Evolutionary conservation across 2,888 invertebrate genomes (phyloP).

Genomic region (Bombylius discolor): DNA sequence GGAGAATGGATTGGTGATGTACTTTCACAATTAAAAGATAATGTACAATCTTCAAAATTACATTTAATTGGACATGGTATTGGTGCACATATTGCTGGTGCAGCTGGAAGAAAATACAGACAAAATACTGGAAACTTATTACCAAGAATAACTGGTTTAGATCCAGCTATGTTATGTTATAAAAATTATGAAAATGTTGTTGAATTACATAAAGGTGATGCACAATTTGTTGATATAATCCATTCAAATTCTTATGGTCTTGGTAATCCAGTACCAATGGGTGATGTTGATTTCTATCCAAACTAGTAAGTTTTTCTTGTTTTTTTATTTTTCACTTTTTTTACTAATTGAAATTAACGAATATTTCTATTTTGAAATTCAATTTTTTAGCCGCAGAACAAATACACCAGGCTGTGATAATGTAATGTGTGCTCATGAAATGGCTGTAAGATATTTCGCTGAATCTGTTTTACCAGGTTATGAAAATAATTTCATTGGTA

Average conservation of each 20-base stretch:
- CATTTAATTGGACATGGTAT: conserved; percentile 29
- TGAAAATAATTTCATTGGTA: conserved; percentile 31
- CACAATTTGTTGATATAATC: conserved; percentile 30
- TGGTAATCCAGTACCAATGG: conserved; percentile 21
- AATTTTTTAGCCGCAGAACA: conserved; percentile 15
- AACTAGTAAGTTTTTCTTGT: conserved; percentile 17
- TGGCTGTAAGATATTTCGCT: conserved; percentile 29
- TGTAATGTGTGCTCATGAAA: conserved; percentile 27
- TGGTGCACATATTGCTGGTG: conserved; percentile 31
- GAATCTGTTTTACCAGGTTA: conserved; percentile 31
- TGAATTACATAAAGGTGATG: conserved; percentile 30
- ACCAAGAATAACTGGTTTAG: conserved; percentile 32
- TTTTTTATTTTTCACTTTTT: too few relatives aligned
- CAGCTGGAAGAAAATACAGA: conserved; percentile 26
- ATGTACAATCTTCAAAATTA: conserved; percentile 23
- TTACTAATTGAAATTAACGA: too few relatives aligned
- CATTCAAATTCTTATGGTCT: conserved; percentile 21
- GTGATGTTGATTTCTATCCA: conserved; percentile 33
- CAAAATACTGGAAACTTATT: conserved; percentile 26
- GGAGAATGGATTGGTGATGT: conserved; percentile 5
- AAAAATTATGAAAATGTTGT: conserved; percentile 19
- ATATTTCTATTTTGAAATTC: neutral
- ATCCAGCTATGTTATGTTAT: conserved; percentile 24
- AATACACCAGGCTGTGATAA: conserved; percentile 27
- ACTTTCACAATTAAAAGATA: neutral